Evolutionary conservation across 1,140 invertebrate species (phyloP).

Genomic region (Drosophila paulistorum): DNA sequence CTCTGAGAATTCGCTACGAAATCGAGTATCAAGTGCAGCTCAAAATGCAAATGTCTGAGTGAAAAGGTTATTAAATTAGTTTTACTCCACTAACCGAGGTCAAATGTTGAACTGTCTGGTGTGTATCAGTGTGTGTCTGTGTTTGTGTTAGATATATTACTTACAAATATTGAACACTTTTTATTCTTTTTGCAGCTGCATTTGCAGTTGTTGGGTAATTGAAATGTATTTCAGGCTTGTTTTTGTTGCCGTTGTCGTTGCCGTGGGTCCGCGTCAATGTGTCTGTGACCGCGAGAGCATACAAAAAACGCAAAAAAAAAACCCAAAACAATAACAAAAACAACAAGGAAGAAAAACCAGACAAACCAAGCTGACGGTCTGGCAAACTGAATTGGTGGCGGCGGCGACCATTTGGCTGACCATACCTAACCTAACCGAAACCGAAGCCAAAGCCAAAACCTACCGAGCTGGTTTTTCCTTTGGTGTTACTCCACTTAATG

Average conservation of each 20-base stretch:
- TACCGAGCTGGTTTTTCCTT: slow-evolving; percentile 10
- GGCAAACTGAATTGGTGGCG: background rate
- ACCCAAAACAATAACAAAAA: background rate
- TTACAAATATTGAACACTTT: background rate
- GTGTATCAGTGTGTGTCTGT: background rate
- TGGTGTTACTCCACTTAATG: slow-evolving; percentile 11
- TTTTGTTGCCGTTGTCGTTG: background rate
- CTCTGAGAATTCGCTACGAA: background rate
- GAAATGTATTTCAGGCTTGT: slow-evolving; percentile 3
- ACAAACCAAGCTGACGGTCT: background rate
- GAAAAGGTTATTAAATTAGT: background rate
- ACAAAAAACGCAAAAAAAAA: background rate
- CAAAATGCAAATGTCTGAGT: too few species aligned
- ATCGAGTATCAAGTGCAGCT: slow-evolving; percentile 3
- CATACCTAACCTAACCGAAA: background rate
- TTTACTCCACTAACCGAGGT: background rate
- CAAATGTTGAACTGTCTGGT: background rate
- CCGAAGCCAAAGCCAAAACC: slow-evolving; percentile 9
- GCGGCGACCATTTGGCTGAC: slow-evolving; percentile 8
- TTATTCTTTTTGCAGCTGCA: background rate
- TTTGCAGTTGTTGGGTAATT: slow-evolving; percentile 5
- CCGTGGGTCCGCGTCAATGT: background rate
- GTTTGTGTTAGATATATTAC: background rate
- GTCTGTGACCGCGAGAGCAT: background rate
- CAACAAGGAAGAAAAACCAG: slow-evolving; percentile 6